Conservation (phyloP, 2,888 invertebrate species). For the Drosophila robusta region DNA sequence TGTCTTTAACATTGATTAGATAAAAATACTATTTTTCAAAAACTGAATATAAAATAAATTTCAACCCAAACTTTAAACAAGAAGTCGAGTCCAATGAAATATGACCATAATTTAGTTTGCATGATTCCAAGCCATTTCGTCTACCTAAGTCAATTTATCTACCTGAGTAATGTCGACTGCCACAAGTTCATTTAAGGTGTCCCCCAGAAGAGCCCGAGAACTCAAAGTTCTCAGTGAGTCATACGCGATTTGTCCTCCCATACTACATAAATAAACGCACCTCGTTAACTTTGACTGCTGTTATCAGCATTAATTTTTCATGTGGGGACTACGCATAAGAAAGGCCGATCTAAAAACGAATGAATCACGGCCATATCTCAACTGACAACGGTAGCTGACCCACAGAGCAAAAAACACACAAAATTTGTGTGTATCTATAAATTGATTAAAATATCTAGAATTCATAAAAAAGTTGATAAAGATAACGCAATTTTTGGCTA, state of each 20-base stretch:
- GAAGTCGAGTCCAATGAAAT: too few relatives aligned
- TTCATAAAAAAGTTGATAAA: background rate
- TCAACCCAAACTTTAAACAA: too few relatives aligned
- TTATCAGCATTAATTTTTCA: conserved; percentile 29
- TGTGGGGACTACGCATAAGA: conserved; percentile 14
- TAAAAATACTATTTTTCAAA: too few relatives aligned
- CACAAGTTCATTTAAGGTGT: conserved; percentile 11
- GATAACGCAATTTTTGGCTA: conserved; percentile 16
- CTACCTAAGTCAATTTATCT: background rate
- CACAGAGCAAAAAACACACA: background rate
- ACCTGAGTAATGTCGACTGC: background rate
- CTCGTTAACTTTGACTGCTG: background rate
- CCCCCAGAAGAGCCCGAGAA: conserved; percentile 3
- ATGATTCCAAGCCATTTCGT: background rate
- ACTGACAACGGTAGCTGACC: conserved; percentile 32
- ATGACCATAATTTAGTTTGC: too few relatives aligned
- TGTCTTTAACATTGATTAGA: too few relatives aligned
- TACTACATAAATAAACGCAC: background rate
- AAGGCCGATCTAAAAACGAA: background rate
- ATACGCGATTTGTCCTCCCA: background rate
- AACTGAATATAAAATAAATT: too few relatives aligned
- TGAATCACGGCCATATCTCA: conserved; percentile 46
- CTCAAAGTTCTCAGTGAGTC: conserved; percentile 29
- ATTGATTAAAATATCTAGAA: conserved; percentile 7
- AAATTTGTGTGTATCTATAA: conserved; percentile 13